Evolutionary conservation across 2,113 vertebrate species (phyloP).

Genomic region (Furnarius figulus): DNA sequence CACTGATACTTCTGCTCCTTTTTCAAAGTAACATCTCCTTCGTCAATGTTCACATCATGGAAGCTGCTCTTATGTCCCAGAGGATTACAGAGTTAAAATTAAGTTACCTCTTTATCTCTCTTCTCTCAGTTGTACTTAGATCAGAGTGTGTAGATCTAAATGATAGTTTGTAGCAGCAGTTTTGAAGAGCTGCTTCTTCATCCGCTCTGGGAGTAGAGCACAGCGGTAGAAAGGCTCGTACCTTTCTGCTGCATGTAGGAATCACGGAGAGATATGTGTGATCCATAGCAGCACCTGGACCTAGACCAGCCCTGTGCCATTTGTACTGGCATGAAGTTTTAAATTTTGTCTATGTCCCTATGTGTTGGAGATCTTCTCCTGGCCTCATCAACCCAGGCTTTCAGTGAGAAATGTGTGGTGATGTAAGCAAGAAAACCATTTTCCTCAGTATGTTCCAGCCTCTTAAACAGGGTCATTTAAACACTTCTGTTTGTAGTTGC

Average conservation of each 20-base stretch:
- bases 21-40: not conserved
- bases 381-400: not conserved
- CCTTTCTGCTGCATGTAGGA: not conserved
- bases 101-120: not conserved
- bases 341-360: not conserved
- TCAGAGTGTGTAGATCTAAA: not conserved
- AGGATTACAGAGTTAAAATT: not conserved
- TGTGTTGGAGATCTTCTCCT: not conserved
- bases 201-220: not conserved
- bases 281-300: not conserved
- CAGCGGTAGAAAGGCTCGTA: not conserved
- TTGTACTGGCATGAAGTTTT: not conserved
- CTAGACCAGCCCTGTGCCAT: not conserved
- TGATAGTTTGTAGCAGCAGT: not conserved
- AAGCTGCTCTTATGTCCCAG: not conserved
- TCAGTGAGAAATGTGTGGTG: not conserved
- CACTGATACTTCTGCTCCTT: not conserved
- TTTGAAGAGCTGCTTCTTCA: not conserved
- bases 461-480: not conserved
- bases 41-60: not conserved
- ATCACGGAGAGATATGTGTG: accelerated
- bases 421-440: not conserved
- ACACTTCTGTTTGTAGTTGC: not conserved
- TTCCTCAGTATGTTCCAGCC: not conserved
- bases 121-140: not conserved